A percentile compares a stretch with the other conserved stretches of the same genome.
Conservation (phyloP, 2,797 vertebrate genomes). For the Sebastiscus albofasciatus region DNA sequence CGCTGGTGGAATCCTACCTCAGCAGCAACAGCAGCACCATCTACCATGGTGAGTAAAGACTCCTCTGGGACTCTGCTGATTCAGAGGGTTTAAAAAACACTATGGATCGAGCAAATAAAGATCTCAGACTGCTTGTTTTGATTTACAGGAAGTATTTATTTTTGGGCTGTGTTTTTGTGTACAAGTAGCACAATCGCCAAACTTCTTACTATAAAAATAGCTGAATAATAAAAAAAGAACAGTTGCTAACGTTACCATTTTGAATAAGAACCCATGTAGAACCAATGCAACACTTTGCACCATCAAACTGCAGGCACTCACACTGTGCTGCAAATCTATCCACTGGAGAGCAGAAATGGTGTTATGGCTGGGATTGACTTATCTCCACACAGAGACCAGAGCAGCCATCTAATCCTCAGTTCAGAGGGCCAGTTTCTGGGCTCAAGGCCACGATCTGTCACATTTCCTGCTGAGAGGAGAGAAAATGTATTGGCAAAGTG, state of each 20-base stretch:
- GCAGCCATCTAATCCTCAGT: slow-evolving; percentile 45
- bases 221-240: not conserved
- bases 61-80: not conserved
- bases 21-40: slow-evolving; percentile 97
- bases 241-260: not conserved
- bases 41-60: slow-evolving; percentile 88
- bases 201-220: not conserved
- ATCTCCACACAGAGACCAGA: slow-evolving; percentile 44
- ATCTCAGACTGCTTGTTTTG: slow-evolving; percentile 1
- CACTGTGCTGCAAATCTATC: slow-evolving; percentile 12
- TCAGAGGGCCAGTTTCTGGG: slow-evolving; percentile 40
- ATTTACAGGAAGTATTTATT: slow-evolving; percentile 14
- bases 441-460: slow-evolving; percentile 43
- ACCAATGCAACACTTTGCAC: not conserved
- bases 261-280: not conserved
- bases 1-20: slow-evolving; percentile 96
- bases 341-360: slow-evolving; percentile 6
- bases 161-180: not conserved
- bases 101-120: slow-evolving; percentile 23
- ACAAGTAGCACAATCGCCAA: not conserved
- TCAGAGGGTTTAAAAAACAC: slow-evolving; percentile 17
- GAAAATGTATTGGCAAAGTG: slow-evolving; percentile 27
- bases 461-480: slow-evolving; percentile 13
- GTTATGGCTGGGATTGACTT: slow-evolving; percentile 27
- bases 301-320: not conserved